Conservation (phyloP, 2,113 vertebrate species). For the Thunnus maccoyii region DNA sequence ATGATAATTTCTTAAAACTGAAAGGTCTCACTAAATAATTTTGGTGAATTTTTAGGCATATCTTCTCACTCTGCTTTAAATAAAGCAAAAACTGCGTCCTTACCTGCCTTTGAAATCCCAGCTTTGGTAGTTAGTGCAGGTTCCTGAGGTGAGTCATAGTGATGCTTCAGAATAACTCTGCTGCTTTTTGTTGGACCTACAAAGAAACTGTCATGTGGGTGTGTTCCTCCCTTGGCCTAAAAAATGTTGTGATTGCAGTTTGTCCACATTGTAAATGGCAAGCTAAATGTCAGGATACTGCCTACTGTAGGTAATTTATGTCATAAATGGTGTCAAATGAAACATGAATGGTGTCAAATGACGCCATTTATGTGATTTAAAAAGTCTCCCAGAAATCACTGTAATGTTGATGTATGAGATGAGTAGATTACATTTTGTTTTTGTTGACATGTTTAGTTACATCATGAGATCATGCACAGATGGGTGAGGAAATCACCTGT, state of each 20-base stretch:
- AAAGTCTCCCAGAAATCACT: not conserved
- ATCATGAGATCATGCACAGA: not conserved
- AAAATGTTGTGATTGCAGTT: slow-evolving; percentile 87
- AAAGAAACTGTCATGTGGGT: slow-evolving; percentile 62
- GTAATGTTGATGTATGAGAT: not conserved
- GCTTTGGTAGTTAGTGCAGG: slow-evolving; percentile 51
- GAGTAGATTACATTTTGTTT: slow-evolving; percentile 2
- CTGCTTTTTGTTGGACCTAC: slow-evolving; percentile 59
- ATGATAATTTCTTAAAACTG: not conserved
- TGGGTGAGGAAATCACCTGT: slow-evolving; percentile 36
- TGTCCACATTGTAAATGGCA: slow-evolving; percentile 82
- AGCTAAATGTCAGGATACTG: slow-evolving; percentile 58
- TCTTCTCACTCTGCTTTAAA: not conserved
- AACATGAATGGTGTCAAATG: too few species aligned
- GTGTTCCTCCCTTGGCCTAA: slow-evolving; percentile 66
- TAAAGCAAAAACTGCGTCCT: slow-evolving; percentile 36
- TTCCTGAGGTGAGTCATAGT: slow-evolving; percentile 58
- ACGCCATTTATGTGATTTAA: not conserved
- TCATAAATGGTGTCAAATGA: not conserved
- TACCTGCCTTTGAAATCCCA: slow-evolving; percentile 64
- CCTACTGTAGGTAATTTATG: slow-evolving; percentile 36
- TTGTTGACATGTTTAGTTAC: not conserved
- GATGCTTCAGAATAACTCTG: slow-evolving; percentile 49
- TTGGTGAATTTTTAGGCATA: not conserved
- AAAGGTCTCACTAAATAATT: not conserved